These are phyloP conservation scores for Poeciliopsis infans DNA, from an alignment of 2,797 vertebrate genomes.

Conservation along the genomic window DNA sequence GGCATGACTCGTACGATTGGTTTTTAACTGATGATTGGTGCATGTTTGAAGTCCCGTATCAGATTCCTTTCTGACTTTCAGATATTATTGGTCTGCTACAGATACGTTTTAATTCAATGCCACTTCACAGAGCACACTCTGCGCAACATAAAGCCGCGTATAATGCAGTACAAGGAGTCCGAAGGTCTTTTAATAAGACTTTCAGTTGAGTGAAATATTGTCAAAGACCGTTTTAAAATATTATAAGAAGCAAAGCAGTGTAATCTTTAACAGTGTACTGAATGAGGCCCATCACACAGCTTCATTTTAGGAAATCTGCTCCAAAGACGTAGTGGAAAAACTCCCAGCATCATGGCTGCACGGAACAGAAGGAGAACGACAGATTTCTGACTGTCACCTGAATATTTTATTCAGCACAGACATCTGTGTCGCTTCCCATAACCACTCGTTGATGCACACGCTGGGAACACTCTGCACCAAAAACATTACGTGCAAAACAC, in stretches of 20 bases:
- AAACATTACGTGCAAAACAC: slow-evolving; percentile 32
- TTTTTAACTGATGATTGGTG: not conserved
- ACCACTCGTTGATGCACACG: slow-evolving; percentile 27
- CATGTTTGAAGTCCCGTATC: not conserved
- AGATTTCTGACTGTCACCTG: slow-evolving; percentile 62
- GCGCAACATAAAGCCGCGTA: not conserved
- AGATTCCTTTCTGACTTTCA: not conserved
- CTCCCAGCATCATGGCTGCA: slow-evolving; percentile 11
- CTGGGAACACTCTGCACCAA: slow-evolving; percentile 25
- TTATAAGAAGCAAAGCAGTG: not conserved
- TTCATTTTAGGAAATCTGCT: slow-evolving; percentile 12
- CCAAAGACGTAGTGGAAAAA: slow-evolving; percentile 9
- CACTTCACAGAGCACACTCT: not conserved
- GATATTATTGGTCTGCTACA: not conserved
- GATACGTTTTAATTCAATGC: not conserved
- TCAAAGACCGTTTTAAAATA: not conserved
- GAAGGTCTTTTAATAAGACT: not conserved
- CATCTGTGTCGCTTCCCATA: slow-evolving; percentile 51
- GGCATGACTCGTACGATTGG: not conserved
- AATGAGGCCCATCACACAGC: not conserved
- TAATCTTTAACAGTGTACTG: not conserved
- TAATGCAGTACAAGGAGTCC: not conserved
- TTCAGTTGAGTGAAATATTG: not conserved
- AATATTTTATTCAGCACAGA: slow-evolving; percentile 74
- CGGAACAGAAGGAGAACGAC: slow-evolving; percentile 10